Evolutionary conservation across 2,797 vertebrate species (phyloP).

Genomic region (Tolypeutes matacus): DNA sequence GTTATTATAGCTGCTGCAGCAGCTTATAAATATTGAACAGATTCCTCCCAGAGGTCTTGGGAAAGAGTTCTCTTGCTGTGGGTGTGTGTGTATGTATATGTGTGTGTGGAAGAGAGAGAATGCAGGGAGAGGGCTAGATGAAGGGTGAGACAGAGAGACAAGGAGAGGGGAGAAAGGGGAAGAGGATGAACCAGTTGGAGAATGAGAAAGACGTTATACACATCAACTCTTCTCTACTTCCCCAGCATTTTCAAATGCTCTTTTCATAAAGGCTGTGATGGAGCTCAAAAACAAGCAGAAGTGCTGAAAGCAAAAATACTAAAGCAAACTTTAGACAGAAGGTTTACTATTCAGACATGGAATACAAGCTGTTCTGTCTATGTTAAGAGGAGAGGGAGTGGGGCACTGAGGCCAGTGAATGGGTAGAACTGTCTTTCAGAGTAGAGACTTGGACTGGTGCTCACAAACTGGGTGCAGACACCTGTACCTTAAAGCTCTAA

Average conservation of each 20-base stretch:
- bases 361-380: constrained; percentile 85
- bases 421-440: not conserved
- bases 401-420: not conserved
- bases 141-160: not conserved
- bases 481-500: not conserved
- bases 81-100: not conserved
- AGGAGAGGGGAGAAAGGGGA: not conserved
- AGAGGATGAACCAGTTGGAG: not conserved
- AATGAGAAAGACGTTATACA: constrained; percentile 55
- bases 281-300: constrained; percentile 80
- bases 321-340: constrained; percentile 86
- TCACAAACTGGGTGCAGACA: not conserved
- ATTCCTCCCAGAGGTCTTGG: constrained; percentile 80
- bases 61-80: constrained; percentile 74
- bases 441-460: not conserved
- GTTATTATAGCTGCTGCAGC: constrained; percentile 71
- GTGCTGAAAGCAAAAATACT: constrained; percentile 85
- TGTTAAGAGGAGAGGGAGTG: constrained; percentile 74
- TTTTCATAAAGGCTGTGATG: constrained; percentile 84
- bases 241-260: constrained; percentile 77
- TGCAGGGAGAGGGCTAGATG: not conserved
- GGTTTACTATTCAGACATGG: constrained; percentile 83
- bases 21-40: constrained; percentile 86
- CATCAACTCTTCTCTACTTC: constrained; percentile 49
- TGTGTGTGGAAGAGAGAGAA: not conserved